A percentile compares a stretch with the other conserved stretches of the same genome.
These are phyloP conservation scores for Antheraea pernyi DNA, from an alignment of 1,140 invertebrate species.

Conservation along the genomic window DNA sequence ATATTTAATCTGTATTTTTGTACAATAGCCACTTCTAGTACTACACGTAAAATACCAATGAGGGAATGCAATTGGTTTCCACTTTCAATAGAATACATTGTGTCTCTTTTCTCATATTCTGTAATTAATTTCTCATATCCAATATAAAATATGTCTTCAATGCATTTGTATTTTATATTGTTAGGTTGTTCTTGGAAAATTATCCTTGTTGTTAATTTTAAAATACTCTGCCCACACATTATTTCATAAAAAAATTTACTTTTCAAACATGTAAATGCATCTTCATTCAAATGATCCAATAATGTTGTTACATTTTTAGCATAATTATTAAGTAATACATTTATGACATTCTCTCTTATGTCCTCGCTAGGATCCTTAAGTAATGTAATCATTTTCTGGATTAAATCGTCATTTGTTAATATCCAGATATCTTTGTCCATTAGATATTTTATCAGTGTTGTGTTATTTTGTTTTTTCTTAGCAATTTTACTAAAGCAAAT, in stretches of 20 bases:
- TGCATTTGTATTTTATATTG: slow-evolving; percentile 35
- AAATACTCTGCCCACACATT: slow-evolving; percentile 55
- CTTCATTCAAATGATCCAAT: slow-evolving; percentile 35
- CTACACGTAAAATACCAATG: slow-evolving; percentile 46
- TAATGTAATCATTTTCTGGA: slow-evolving; percentile 42
- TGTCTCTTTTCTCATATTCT: slow-evolving; percentile 46
- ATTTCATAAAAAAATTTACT: slow-evolving; percentile 69
- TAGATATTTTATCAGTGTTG: slow-evolving; percentile 35
- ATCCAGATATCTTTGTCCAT: slow-evolving; percentile 37
- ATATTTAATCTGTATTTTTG: slow-evolving; percentile 41
- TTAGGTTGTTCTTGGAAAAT: slow-evolving; percentile 31
- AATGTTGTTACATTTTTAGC: slow-evolving; percentile 30
- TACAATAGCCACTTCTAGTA: slow-evolving; percentile 43
- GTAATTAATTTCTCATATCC: slow-evolving; percentile 40
- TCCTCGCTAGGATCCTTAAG: slow-evolving; percentile 61
- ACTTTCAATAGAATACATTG: slow-evolving; percentile 57
- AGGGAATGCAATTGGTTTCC: slow-evolving; percentile 67
- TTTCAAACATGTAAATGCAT: slow-evolving; percentile 39
- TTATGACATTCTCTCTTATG: slow-evolving; percentile 48
- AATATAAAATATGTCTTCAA: slow-evolving; percentile 57
- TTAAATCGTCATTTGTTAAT: slow-evolving; percentile 36
- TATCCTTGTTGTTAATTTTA: slow-evolving; percentile 53
- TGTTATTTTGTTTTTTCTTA: slow-evolving; percentile 28
- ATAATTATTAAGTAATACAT: slow-evolving; percentile 50
- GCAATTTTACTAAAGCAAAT: slow-evolving; percentile 41